Base-by-base conservation (phyloP, 2,113 vertebrate species). In the Theropithecus gelada region DNA sequence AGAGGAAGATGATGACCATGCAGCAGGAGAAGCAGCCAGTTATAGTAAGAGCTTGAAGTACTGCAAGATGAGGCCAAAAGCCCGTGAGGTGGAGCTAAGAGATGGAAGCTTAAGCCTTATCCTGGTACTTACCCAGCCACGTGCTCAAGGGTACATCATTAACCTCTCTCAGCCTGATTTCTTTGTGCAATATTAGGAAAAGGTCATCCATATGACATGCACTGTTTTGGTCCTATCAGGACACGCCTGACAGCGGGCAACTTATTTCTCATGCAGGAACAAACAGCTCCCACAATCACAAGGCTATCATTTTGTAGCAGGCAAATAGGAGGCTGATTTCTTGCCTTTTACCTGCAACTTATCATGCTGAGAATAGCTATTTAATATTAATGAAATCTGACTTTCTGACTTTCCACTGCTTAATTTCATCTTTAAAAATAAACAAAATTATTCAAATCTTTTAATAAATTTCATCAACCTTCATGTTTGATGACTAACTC, bases 391-490 rank as follows among this genome's bases (percentile, higher is more conserved):
- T 59, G 17, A 88, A 81, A 40, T 64, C 23, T 40, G 83, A 75
- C n/a, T 84, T 78, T 94, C 91, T 96, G 61, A 83, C 43, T 93
- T 88, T 48, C 32, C 5, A 66, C 25, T 52, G 16, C 8, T 82
- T 92, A 94, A 66, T 79, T 91, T 70, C 73, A n/a, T 27, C 23
- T 82, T 82, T 95, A 80, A 88, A 96, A 93, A 89, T 85, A 64
- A 90, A 79, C 50, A 90, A 12, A 92, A 80, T 75, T 79, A 73
- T 35, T 93, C 27, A 66, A 92, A 32, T 70, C 20, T 90, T 93
- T 73, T 76, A 81, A 43, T 12, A 88, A 93, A 88, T 88, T 61
- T 70, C 68, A 86, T 66, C 43, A 82, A 25, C 4, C 32, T 93
- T 87, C 23, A 61, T 80, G 57, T 27, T 79, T 75, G 38, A 86